Base-by-base conservation (phyloP, 2,888 invertebrate genomes). In the Macaria liturata region DNA sequence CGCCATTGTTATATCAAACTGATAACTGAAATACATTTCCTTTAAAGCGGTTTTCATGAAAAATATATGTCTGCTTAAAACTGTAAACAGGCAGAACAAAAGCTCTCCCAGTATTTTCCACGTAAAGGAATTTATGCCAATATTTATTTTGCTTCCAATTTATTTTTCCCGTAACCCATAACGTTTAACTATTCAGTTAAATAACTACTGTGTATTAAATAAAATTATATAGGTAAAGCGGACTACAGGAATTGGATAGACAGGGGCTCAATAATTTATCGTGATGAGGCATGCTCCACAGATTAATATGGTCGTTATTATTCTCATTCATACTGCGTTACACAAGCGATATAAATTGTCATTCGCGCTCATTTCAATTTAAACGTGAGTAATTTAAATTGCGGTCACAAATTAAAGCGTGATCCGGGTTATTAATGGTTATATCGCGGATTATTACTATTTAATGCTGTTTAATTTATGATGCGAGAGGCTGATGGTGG, bases 271-370 rank as follows among this genome's bases (percentile, higher is more conserved):
- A 51, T 58, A 62, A 68, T 69, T 69, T 56, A 60, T 66, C 61
- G 54, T 46, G 54, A 59, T 65, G 61, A 63, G 61, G 67, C 64
- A 64, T 59, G 57, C 60, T 59, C 62, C 55, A 55, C 62, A 58
- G 57, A 68, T 64, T 68, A 62, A 66, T 66, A 66, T 67, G 57
- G 50, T 62, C 63, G 64, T 66, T 66, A 67, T 64, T 69, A 64
- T 67, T 65, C 62, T 66, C 65, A 65, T 68, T 67, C 62, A 66
- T 65, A 56, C 56, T 57, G 63, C 62, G 69, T 67, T 64, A 70
- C 66, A 53, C 63, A 64, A 67, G 64, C 63, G 67, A 73, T 68
- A 70, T 70, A 62, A 71, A 67, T 73, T 67, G 68, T 70, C 70
- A 69, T 70, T 69, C 68, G 65, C 64, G 61, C 61, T 67, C 63